These are phyloP conservation scores for Falco naumanni DNA, from an alignment of 2,797 vertebrate genomes.

Conservation along the genomic window DNA sequence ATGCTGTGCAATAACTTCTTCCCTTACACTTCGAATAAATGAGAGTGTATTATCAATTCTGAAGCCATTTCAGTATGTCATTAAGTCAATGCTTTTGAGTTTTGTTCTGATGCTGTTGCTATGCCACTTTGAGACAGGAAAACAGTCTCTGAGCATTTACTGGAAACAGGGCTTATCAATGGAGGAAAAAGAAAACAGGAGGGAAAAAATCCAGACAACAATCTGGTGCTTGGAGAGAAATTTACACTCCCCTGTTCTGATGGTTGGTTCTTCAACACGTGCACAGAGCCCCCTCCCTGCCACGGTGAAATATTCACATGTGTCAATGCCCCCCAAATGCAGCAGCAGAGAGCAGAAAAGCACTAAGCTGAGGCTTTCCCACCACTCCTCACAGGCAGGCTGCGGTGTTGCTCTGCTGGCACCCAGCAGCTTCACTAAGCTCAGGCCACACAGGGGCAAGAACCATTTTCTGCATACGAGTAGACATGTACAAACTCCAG, in stretches of 20 bases:
- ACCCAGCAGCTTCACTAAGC: neutral
- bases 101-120: slow-evolving; percentile 47
- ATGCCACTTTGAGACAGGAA: slow-evolving; percentile 33
- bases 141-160: slow-evolving; percentile 27
- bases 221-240: neutral
- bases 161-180: neutral
- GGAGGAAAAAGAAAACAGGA: neutral
- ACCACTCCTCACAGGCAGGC: neutral
- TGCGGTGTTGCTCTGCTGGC: neutral
- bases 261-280: neutral
- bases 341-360: neutral
- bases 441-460: neutral
- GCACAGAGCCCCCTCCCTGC: neutral
- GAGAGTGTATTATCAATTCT: neutral
- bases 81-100: slow-evolving; percentile 4
- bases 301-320: neutral
- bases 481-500: neutral
- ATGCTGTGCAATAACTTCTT: neutral
- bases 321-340: neutral
- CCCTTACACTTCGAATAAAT: neutral
- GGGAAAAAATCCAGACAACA: neutral
- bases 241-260: neutral
- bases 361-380: neutral
- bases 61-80: neutral
- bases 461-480: rapidly evolving